These are phyloP conservation scores for Oegoconia quadripuncta DNA, from an alignment of 2,888 invertebrate species.

Conservation along the genomic window DNA sequence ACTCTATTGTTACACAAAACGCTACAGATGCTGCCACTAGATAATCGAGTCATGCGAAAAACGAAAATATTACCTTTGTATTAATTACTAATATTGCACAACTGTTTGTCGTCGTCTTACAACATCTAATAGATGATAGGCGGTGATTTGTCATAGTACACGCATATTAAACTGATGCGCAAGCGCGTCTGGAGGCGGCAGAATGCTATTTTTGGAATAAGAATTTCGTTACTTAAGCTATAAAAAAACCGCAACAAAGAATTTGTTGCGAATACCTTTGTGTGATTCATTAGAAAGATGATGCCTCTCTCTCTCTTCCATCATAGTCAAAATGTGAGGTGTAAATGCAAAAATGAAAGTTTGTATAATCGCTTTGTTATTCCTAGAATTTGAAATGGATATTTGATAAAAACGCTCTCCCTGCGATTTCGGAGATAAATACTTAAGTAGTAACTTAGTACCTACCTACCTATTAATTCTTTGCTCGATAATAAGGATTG, in stretches of 20 bases:
- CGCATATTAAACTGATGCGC: constrained; percentile 44
- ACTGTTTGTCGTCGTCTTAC: constrained; percentile 27
- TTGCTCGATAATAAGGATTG: no score
- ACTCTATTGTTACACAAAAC: constrained; percentile 59
- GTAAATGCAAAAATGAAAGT: no score
- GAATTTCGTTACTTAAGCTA: constrained; percentile 29
- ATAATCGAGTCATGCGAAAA: constrained; percentile 62
- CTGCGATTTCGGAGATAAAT: no score
- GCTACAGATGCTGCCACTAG: constrained; percentile 45
- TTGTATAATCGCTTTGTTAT: no score
- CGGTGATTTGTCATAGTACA: constrained; percentile 31
- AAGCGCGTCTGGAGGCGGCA: constrained; percentile 21
- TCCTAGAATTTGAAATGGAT: no score
- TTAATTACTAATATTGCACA: constrained; percentile 13
- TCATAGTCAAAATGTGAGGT: no score
- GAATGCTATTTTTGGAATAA: constrained; percentile 36
- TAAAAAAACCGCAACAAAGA: constrained; percentile 25
- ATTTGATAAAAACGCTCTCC: no score
- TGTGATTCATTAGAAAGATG: no score
- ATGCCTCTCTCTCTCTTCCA: no score
- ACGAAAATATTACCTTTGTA: constrained; percentile 54
- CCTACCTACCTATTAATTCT: no score
- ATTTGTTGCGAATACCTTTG: constrained; percentile 17
- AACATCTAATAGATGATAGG: constrained; percentile 28
- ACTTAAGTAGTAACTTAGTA: no score